Conservation (phyloP, 2,888 invertebrate species). For the Eupithecia inturbata region DNA sequence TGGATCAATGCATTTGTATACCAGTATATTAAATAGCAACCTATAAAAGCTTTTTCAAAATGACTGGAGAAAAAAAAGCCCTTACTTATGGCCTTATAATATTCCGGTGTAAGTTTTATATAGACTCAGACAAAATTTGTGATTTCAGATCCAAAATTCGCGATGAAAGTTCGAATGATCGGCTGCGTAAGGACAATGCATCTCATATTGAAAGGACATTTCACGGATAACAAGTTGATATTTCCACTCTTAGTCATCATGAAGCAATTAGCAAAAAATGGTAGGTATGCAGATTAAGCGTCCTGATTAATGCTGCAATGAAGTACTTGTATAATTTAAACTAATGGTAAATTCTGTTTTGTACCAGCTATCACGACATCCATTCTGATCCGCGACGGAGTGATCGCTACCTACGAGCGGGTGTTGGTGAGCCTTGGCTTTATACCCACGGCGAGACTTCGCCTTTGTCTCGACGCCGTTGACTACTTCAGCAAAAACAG, state of each 20-base stretch:
- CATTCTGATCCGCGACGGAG: constrained; percentile 85
- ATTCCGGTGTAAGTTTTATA: not conserved
- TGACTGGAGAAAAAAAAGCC: not conserved
- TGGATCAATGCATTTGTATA: not conserved
- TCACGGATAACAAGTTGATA: constrained; percentile 84
- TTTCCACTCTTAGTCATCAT: constrained; percentile 84
- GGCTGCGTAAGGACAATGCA: constrained; percentile 86
- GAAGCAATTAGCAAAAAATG: constrained; percentile 85
- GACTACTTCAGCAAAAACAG: constrained; percentile 88
- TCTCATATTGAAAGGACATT: constrained; percentile 84
- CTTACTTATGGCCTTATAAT: not conserved
- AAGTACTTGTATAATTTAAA: constrained; percentile 23
- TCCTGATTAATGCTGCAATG: constrained; percentile 19
- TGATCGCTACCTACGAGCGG: constrained; percentile 84
- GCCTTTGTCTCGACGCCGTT: constrained; percentile 86
- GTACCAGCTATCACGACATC: constrained; percentile 75
- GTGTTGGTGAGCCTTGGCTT: constrained; percentile 84
- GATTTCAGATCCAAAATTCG: constrained; percentile 85
- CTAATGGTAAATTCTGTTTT: constrained; percentile 25
- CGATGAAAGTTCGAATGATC: constrained; percentile 85
- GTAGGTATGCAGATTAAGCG: constrained; percentile 66
- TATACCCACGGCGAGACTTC: constrained; percentile 85
- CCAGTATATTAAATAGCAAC: not conserved
- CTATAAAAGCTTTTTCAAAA: not conserved
- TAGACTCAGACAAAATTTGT: not conserved